Base-by-base conservation (phyloP, 2,797 vertebrate species). In the Novumbra hubbsi region DNA sequence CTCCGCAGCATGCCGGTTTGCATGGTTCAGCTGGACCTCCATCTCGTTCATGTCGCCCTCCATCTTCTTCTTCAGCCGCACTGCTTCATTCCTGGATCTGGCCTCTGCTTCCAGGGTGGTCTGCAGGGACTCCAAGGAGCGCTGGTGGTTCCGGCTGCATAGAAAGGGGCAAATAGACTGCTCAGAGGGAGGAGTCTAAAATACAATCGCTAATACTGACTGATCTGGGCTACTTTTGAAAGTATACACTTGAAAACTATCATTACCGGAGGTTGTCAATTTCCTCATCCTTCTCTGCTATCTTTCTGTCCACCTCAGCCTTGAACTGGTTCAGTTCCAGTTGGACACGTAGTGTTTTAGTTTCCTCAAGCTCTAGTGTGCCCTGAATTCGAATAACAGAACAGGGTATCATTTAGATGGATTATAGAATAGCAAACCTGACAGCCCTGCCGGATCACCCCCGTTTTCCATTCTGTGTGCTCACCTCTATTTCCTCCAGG, bases 11-110 rank as follows among this genome's bases (percentile, higher is more conserved):
- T 96, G 96, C 32, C 92, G 90, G 85, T 92, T 95, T 72, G 96
- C 95, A 0, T 97, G 92, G 77, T 90, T 94, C 45, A 97, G 90
- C 87, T 98, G 96, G 57, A 97, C 83, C 86, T 96, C 96, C 94
- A 98, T 96, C 82, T 98, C 96, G 0, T 96, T 97, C 78, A 98
- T 88, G 85, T 98, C 96, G 0, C 93, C 92, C 78, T 97, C 96
- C 95, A 98, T 96, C 91, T 98, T 98, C 94, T 97, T 97, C 87
- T 94, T 95, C 77, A 98, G 90, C 27, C 96, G 80, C 7, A 96
- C 82, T 0, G 96, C 96, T 81, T 99, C 97, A 0, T 94, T 96
- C 81, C 95, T 95, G 70, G 93, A 91, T 8, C 95, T 92, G 0
- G 94, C 91, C 81, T 98, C 96, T 0, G 94, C 92, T 0, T 98